These are phyloP conservation scores for Lethrus apterus DNA, from an alignment of 1,140 invertebrate species.

Conservation along the genomic window DNA sequence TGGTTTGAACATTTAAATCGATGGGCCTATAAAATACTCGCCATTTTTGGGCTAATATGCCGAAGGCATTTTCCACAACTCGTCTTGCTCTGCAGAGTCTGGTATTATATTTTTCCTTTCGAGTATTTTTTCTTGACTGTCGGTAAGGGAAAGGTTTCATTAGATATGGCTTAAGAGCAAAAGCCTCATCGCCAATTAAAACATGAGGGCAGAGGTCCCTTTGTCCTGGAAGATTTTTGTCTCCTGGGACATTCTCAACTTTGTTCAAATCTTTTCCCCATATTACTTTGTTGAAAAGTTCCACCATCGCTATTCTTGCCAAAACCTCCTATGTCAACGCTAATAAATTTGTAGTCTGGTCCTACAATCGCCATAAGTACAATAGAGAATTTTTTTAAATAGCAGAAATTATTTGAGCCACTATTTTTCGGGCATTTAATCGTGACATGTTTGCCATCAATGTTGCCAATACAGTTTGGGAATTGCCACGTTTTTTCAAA, in stretches of 20 bases:
- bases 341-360: constrained; percentile 40
- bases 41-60: constrained; percentile 39
- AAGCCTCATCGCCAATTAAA: constrained; percentile 41
- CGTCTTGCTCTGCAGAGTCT: constrained; percentile 37
- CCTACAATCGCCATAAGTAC: constrained; percentile 40
- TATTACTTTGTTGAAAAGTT: constrained; percentile 30
- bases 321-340: constrained; percentile 40
- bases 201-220: constrained; percentile 28
- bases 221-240: constrained; percentile 21
- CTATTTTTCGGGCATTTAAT: constrained; percentile 27
- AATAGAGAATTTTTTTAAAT: constrained; percentile 37
- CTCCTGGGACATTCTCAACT: constrained; percentile 22
- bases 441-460: constrained; percentile 36
- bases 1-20: constrained; percentile 30
- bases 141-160: constrained; percentile 30
- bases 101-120: constrained; percentile 27
- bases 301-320: constrained; percentile 38
- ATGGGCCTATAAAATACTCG: constrained; percentile 36
- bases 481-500: constrained; percentile 39
- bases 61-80: constrained; percentile 42
- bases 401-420: constrained; percentile 38
- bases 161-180: constrained; percentile 33
- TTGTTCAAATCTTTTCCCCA: constrained; percentile 28
- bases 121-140: constrained; percentile 15
- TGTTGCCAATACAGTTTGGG: constrained; percentile 40